phyloP scores from a whole-genome alignment of 1,140 invertebrate genomes.

The Drosophila ogumai region DNA sequence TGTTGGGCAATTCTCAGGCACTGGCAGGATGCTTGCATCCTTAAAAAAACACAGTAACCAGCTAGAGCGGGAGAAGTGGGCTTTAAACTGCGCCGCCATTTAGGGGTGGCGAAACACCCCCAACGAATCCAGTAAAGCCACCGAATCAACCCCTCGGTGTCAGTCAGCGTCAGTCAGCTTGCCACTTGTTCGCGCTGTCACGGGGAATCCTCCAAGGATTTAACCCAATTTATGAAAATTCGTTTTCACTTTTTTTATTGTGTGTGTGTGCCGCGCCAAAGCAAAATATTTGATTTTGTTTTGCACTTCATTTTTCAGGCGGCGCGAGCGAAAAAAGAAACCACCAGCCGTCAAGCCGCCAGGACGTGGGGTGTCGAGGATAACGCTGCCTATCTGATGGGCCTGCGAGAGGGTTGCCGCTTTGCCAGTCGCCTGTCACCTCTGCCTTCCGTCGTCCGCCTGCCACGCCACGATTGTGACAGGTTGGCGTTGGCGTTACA shows the following conservation, averaged over 20 bases:
- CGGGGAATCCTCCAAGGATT: conserved; percentile 81
- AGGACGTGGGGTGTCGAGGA: conserved; percentile 72
- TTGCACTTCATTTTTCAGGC: conserved; percentile 79
- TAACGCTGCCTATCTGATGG: conserved; percentile 65
- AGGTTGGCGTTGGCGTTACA: conserved; percentile 55
- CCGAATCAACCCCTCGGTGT: conserved; percentile 43
- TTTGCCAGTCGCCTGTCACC: conserved; percentile 19
- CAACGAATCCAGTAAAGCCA: conserved; percentile 3
- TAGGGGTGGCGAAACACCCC: conserved; percentile 66
- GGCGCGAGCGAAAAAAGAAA: conserved; percentile 29
- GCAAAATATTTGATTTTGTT: conserved; percentile 82
- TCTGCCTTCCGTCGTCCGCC: conserved; percentile 2
- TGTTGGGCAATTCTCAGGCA: conserved; percentile 67
- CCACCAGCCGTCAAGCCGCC: conserved; percentile 47
- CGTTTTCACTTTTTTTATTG: conserved; percentile 42
- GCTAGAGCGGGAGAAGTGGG: conserved; percentile 6
- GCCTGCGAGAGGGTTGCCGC: conserved; percentile 47
- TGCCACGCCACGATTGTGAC: conserved; percentile 43
- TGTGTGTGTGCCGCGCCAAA: conserved; percentile 29
- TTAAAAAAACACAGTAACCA: conserved; percentile 42
- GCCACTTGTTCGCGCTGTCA: conserved; percentile 82
- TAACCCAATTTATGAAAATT: conserved; percentile 83
- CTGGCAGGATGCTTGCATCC: conserved; percentile 26
- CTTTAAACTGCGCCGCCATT: conserved; percentile 60
- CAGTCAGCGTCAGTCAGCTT: conserved; percentile 61